Evolutionary conservation across 2,113 vertebrate genomes (phyloP), one percentile per base, ranked within the genome.

Genomic region (Elachura formosa): DNA sequence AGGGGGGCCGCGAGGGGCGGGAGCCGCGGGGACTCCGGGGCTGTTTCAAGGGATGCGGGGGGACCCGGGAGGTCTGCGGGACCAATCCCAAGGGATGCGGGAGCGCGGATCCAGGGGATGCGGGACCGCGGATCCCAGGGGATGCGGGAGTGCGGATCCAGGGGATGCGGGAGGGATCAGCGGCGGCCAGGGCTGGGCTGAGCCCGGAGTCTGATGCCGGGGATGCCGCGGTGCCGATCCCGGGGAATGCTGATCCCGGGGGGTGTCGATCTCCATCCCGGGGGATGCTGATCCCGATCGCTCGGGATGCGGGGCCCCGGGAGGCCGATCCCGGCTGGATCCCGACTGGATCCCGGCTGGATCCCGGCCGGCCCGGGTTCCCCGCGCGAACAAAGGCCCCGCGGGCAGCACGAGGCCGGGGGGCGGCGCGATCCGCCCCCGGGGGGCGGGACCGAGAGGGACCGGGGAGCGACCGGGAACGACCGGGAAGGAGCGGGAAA

Each of bases 361-460:
- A 33, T 5, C 34, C 51, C 62, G 45, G 28, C n/a, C n/a, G n/a
- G n/a, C n/a, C n/a, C n/a, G 12, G 20, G 29, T n/a, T n/a, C 45
- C 61, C 54, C 43, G 31, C 4, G 15, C 19, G 63, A 86, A 91
- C 89, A 91, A 86, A 91, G 83, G 31, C 89, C 83, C 69, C 79
- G 41, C 75, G 82, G 89, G 89, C 75, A 68, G 28, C 89, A 91
- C 89, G 89, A 61, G 82, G 89, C 82, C 66, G 81, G 46, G 58
- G 34, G 74, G 25, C 55, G 26, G 69, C 14, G 16, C 29, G 9
- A 19, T 14, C 55, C 55, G 56, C 48, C 63, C 72, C 41, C 22
- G 34, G 73, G 12, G 34, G 84, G 84, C 48, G 74, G 84, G 51
- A 76, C 84, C 78, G 48, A 15, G 31, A 31, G 8, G 23, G 7